phyloP scores from a whole-genome alignment of 2,113 vertebrate genomes.

The Cochlearius cochlearius region DNA sequence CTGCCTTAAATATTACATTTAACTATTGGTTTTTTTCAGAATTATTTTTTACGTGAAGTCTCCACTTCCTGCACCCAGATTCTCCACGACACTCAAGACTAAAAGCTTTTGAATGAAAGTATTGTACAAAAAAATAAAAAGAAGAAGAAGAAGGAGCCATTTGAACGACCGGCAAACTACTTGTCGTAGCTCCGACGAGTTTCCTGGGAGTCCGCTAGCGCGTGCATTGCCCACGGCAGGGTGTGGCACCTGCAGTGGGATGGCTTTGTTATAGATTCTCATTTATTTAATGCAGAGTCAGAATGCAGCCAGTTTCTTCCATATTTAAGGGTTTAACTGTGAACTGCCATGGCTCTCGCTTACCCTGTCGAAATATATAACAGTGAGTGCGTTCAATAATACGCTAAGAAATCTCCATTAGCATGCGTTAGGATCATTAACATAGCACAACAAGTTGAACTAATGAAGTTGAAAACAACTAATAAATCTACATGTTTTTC shows the following conservation, averaged over 20 bases:
- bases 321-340: background rate
- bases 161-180: background rate
- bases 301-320: background rate
- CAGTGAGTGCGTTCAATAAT: background rate
- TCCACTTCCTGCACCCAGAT: background rate
- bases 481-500: slow-evolving; percentile 61
- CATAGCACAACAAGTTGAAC: slow-evolving; percentile 35
- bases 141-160: background rate
- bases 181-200: background rate
- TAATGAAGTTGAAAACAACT: slow-evolving; percentile 44
- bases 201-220: background rate
- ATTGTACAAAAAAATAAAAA: too few relatives aligned
- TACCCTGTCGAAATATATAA: background rate
- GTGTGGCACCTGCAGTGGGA: background rate
- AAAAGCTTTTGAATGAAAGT: background rate
- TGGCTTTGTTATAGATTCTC: background rate
- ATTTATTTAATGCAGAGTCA: background rate
- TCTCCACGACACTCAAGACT: background rate
- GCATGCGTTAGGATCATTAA: slow-evolving; percentile 8
- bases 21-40: too few relatives aligned
- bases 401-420: background rate
- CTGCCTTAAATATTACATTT: background rate
- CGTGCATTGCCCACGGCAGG: background rate
- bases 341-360: background rate
- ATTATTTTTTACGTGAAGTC: background rate